These are phyloP conservation scores for Hermaeophaga mercurialis DNA, from an alignment of 2,888 invertebrate species.

Conservation along the genomic window DNA sequence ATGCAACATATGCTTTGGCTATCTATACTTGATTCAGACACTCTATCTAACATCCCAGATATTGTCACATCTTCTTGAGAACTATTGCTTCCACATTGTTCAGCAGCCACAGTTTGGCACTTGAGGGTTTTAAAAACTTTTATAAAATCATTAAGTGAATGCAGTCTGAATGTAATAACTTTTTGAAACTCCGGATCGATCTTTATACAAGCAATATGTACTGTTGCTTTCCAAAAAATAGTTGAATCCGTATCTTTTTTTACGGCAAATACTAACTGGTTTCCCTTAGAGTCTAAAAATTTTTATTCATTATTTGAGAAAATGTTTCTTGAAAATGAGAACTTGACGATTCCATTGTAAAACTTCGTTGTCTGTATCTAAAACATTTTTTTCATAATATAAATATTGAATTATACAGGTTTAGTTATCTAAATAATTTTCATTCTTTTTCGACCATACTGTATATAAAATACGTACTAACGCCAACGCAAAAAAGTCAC, in stretches of 20 bases:
- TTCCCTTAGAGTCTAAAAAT: conserved; percentile 66
- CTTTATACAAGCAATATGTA: conserved; percentile 69
- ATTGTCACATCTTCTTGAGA: conserved; percentile 47
- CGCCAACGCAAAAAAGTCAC: too few species aligned
- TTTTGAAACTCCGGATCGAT: conserved; percentile 61
- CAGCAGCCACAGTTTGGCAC: conserved; percentile 56
- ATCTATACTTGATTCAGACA: conserved; percentile 43
- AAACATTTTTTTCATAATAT: too few species aligned
- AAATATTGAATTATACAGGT: too few species aligned
- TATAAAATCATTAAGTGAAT: conserved; percentile 69
- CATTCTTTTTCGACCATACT: too few species aligned
- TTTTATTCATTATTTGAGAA: conserved; percentile 51
- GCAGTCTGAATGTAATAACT: conserved; percentile 64
- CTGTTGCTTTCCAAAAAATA: conserved; percentile 71
- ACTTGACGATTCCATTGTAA: conserved; percentile 42
- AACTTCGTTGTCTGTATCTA: too few species aligned
- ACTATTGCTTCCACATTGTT: conserved; percentile 46
- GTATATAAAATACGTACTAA: too few species aligned
- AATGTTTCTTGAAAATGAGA: conserved; percentile 46
- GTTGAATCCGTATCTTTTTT: conserved; percentile 68
- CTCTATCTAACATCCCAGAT: conserved; percentile 54
- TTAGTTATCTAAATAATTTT: too few species aligned
- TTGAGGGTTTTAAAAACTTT: conserved; percentile 64
- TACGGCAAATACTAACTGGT: conserved; percentile 68
- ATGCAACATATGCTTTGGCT: conserved; percentile 67